Evolutionary conservation across 2,113 vertebrate genomes (phyloP).

Genomic region (Lipophrys pholis): DNA sequence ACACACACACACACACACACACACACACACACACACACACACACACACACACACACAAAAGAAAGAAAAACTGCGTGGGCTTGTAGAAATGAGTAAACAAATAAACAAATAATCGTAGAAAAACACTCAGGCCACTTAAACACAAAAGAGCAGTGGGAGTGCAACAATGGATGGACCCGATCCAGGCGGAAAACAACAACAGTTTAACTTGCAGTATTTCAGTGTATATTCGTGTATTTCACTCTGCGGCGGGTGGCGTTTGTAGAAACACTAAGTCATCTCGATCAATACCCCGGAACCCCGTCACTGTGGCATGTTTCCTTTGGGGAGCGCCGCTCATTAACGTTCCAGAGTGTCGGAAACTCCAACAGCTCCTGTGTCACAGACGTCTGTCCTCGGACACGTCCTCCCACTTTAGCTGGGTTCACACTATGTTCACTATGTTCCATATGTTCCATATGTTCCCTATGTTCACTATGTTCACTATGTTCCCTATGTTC

Average conservation of each 20-base stretch:
- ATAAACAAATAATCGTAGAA: conserved; percentile 46
- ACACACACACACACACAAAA: no score
- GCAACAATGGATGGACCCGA: conserved; percentile 28
- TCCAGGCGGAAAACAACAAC: conserved; percentile 32
- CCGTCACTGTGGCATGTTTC: conserved; percentile 59
- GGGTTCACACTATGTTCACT: no score
- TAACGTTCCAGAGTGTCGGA: conserved; percentile 56
- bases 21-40: no score
- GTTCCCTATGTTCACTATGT: no score
- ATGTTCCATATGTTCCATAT: no score
- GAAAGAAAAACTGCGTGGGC: conserved; percentile 55
- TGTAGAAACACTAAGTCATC: conserved; percentile 63
- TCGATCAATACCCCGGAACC: conserved; percentile 68
- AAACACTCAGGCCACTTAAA: conserved; percentile 63
- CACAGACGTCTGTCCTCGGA: no score
- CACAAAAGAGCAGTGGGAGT: conserved; percentile 59
- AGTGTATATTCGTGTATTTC: conserved; percentile 18
- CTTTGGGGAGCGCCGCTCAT: conserved; percentile 62
- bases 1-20: no score
- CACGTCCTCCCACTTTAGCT: no score
- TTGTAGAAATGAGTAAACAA: conserved; percentile 63
- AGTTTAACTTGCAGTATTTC: conserved; percentile 47
- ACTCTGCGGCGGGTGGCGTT: conserved; percentile 45
- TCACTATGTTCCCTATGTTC: no score
- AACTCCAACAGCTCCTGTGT: conserved; percentile 44